Percentiles rank a stretch among this genome's conserved stretches.
phyloP scores from a whole-genome alignment of 1,140 invertebrate species.

The Anastrepha obliqua region DNA sequence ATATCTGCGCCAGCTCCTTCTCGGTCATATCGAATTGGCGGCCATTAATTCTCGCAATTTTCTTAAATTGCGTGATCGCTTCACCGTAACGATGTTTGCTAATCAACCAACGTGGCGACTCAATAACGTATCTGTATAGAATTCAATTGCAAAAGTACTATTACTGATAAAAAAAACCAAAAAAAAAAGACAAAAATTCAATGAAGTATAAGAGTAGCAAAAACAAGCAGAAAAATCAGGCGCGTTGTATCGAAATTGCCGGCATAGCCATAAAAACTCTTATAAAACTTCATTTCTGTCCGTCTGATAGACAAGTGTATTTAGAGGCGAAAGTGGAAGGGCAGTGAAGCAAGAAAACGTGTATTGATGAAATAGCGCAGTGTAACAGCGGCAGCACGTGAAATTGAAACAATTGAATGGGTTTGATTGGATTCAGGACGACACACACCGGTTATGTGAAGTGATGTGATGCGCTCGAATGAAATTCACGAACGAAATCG shows the following conservation, averaged over 20 bases:
- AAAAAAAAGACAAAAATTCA: neutral
- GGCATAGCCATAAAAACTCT: conserved; percentile 21
- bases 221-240: conserved; percentile 31
- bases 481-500: conserved; percentile 55
- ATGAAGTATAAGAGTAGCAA: conserved; percentile 37
- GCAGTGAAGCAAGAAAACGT: neutral
- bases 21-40: conserved; percentile 75
- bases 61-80: conserved; percentile 76
- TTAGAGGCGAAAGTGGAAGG: neutral
- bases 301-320: neutral
- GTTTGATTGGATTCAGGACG: conserved; percentile 55
- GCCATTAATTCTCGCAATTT: conserved; percentile 81
- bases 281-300: conserved; percentile 20
- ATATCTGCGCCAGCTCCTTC: conserved; percentile 68
- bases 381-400: conserved; percentile 13
- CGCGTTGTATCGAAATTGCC: neutral
- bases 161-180: neutral
- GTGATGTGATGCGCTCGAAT: conserved; percentile 49
- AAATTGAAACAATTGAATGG: conserved; percentile 58
- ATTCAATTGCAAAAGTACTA: conserved; percentile 8
- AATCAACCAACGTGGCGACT: conserved; percentile 81
- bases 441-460: neutral
- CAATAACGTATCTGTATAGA: conserved; percentile 76
- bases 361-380: neutral
- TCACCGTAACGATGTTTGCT: conserved; percentile 77